phyloP scores from a whole-genome alignment of 2,113 vertebrate genomes.

The Trogon surrucura region DNA sequence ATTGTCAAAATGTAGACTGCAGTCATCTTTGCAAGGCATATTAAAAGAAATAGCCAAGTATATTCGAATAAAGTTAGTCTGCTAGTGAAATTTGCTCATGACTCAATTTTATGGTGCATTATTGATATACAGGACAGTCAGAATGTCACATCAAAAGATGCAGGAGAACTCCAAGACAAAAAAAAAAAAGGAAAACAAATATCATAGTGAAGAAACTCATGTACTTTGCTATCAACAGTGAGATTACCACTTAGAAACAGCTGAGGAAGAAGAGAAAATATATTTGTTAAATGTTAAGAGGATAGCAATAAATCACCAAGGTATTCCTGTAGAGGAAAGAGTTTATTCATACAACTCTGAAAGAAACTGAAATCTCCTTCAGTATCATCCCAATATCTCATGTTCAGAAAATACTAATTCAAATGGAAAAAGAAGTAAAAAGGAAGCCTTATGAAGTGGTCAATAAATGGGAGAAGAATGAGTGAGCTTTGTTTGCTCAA shows the following conservation, averaged over 20 bases:
- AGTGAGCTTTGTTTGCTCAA: neutral
- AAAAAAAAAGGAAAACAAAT: neutral
- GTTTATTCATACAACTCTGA: neutral
- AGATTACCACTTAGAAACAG: neutral
- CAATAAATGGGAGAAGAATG: neutral
- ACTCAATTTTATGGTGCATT: neutral
- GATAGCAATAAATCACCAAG: neutral
- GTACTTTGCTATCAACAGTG: accelerated
- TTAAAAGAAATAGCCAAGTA: neutral
- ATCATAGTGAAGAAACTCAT: neutral
- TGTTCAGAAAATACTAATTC: neutral
- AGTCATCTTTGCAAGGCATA: neutral
- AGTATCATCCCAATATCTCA: neutral
- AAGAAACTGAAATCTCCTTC: neutral
- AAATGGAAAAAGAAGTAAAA: neutral
- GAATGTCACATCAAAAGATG: neutral
- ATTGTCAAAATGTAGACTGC: neutral
- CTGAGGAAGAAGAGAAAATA: neutral
- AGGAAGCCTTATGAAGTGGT: neutral
- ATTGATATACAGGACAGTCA: neutral
- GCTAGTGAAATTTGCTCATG: neutral
- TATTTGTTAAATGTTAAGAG: neutral
- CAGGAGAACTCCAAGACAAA: neutral
- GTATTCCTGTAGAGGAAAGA: neutral
- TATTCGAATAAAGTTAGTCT: neutral